Evolutionary conservation across 2,797 vertebrate species (phyloP).

Genomic region (Helostoma temminkii): DNA sequence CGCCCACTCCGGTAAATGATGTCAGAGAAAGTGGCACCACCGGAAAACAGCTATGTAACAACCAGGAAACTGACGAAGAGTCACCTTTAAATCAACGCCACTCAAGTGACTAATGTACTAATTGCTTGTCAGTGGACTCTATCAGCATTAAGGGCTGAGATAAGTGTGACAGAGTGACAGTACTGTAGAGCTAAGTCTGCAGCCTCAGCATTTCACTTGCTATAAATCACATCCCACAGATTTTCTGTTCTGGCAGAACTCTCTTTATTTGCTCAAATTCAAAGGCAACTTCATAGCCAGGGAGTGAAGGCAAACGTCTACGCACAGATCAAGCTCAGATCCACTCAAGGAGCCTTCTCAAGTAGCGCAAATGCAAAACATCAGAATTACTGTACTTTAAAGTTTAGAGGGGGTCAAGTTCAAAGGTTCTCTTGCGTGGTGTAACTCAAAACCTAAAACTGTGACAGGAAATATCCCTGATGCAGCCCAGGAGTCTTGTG

Average conservation of each 20-base stretch:
- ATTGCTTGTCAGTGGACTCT: slow-evolving; percentile 12
- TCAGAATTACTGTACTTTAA: slow-evolving; percentile 39
- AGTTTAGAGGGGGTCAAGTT: slow-evolving; percentile 25
- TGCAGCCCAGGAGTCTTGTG: slow-evolving; percentile 49
- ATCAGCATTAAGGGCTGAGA: slow-evolving; percentile 28
- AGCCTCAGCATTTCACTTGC: slow-evolving; percentile 53
- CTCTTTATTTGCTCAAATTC: slow-evolving; percentile 29
- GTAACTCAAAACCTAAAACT: slow-evolving; percentile 61
- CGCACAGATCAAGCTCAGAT: slow-evolving; percentile 43
- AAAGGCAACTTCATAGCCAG: slow-evolving; percentile 23
- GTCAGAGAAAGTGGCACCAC: slow-evolving; percentile 66
- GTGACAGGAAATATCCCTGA: slow-evolving; percentile 64
- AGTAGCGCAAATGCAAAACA: slow-evolving; percentile 50
- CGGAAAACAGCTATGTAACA: slow-evolving; percentile 47
- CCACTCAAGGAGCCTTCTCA: slow-evolving; percentile 21
- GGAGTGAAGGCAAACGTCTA: slow-evolving; percentile 33
- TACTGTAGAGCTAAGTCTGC: slow-evolving; percentile 30
- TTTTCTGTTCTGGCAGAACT: slow-evolving; percentile 51
- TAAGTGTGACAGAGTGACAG: slow-evolving; percentile 31
- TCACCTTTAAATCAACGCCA: slow-evolving; percentile 42
- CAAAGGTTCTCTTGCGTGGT: slow-evolving; percentile 41
- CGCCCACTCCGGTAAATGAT: slow-evolving; percentile 70
- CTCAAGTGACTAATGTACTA: background rate
- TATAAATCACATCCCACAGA: slow-evolving; percentile 36
- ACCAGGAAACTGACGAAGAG: slow-evolving; percentile 50